These are phyloP conservation scores for Myrmecobius fasciatus DNA, from an alignment of 2,113 vertebrate species.

Conservation along the genomic window DNA sequence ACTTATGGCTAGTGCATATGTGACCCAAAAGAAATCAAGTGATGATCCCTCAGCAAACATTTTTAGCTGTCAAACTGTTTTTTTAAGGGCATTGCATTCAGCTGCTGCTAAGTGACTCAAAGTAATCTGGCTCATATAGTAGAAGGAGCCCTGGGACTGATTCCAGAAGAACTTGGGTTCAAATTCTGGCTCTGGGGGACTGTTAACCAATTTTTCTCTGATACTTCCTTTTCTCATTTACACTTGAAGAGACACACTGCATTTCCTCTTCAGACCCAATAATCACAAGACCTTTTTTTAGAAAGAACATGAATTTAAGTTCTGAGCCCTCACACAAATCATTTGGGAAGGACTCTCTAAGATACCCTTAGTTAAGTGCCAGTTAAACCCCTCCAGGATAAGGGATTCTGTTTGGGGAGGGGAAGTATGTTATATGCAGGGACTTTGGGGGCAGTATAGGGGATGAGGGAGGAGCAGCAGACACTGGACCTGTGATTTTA, in stretches of 20 bases:
- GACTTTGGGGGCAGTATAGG: not conserved
- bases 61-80: not conserved
- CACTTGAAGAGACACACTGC: not conserved
- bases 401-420: not conserved
- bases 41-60: not conserved
- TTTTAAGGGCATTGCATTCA: not conserved
- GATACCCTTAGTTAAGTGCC: not conserved
- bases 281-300: not conserved
- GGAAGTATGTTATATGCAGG: not conserved
- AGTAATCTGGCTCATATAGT: not conserved
- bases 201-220: not conserved
- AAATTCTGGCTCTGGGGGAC: not conserved
- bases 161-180: not conserved
- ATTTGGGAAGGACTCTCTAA: not conserved
- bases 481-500: not conserved
- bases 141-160: not conserved
- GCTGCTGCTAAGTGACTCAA: not conserved
- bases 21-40: constrained; percentile 13
- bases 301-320: not conserved
- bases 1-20: not conserved
- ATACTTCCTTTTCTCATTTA: not conserved
- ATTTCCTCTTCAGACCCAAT: not conserved
- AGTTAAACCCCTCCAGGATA: not conserved
- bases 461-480: not conserved
- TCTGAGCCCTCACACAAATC: not conserved